Evolutionary conservation across 2,888 invertebrate species (phyloP).

Genomic region (Acanthosepion lycidas): DNA sequence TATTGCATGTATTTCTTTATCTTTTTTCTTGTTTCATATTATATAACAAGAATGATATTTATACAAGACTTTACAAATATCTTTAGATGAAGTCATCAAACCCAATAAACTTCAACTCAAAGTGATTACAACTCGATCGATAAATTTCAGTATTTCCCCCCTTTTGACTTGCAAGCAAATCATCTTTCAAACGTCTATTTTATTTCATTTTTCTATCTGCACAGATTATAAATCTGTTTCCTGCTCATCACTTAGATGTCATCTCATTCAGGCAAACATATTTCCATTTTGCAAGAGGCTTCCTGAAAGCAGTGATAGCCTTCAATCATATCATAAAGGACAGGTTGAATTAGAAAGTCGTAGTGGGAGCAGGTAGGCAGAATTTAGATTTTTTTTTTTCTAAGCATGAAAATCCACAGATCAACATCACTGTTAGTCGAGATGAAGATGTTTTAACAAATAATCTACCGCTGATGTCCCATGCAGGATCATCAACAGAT

Average conservation of each 20-base stretch:
- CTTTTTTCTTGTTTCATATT: neutral
- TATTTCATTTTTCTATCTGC: too few species aligned
- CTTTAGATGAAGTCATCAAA: neutral
- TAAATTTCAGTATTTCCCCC: neutral
- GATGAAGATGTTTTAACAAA: neutral
- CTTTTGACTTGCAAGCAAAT: neutral
- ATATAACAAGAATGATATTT: neutral
- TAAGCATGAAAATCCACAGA: neutral
- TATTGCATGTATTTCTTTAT: neutral
- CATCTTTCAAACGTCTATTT: neutral
- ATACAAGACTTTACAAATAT: neutral
- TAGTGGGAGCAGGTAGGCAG: neutral
- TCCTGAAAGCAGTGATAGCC: constrained; percentile 33
- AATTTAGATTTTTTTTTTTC: neutral
- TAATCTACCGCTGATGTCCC: neutral
- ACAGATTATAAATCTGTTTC: neutral
- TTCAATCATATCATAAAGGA: neutral
- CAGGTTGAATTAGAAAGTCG: neutral
- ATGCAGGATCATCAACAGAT: neutral
- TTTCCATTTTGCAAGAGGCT: constrained; percentile 6
- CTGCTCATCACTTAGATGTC: constrained; percentile 33
- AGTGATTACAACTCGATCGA: neutral
- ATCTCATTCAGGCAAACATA: neutral
- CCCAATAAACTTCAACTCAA: neutral
- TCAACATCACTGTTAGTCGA: neutral